Conservation (phyloP, 2,797 vertebrate genomes). For the Sarcoramphus papa region DNA sequence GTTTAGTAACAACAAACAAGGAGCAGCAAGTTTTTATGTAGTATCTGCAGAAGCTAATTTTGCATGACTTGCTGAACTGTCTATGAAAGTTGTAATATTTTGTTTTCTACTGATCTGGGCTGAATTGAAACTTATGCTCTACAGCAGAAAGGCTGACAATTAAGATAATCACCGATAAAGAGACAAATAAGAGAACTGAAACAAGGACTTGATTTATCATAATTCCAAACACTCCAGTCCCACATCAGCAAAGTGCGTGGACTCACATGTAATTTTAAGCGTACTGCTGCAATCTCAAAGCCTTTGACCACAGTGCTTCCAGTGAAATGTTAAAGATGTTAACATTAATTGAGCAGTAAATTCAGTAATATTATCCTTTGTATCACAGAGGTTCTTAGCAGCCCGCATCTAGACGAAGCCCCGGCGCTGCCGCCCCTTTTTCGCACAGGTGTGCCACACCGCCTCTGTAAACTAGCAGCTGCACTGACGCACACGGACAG, state of each 20-base stretch:
- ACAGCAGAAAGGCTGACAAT: neutral
- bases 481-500: fast-evolving
- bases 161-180: neutral
- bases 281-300: neutral
- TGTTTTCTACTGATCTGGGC: neutral
- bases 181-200: neutral
- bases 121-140: neutral
- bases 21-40: neutral
- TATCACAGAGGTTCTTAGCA: neutral
- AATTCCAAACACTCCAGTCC: neutral
- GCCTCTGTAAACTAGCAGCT: neutral
- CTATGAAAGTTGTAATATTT: neutral
- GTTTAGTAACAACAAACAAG: neutral
- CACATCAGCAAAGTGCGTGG: neutral
- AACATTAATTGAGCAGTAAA: neutral
- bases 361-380: neutral
- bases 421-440: fast-evolving
- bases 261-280: neutral
- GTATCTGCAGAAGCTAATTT: neutral
- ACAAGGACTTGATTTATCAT: neutral
- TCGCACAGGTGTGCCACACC: fast-evolving
- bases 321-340: neutral
- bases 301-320: neutral
- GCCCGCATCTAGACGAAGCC: neutral
- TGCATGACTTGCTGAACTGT: neutral